Base-by-base conservation (phyloP, 2,888 invertebrate species). In the Melieria crassipennis region DNA sequence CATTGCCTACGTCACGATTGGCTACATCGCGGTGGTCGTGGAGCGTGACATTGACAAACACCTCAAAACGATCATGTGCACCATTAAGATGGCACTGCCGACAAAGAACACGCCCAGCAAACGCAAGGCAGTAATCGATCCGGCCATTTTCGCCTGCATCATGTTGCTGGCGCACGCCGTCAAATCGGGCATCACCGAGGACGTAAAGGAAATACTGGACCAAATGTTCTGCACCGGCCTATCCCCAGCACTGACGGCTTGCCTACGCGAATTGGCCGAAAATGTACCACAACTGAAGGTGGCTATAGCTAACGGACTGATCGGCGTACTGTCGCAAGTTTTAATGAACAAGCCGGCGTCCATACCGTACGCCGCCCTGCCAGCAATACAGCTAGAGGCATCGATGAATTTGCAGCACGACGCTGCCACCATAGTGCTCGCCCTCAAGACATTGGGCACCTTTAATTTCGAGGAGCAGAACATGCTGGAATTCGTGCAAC, bases 381-480 rank as follows among this genome's bases (percentile, higher is more conserved):
- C 87, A 3, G 81, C 86, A 4, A 88, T 88, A 42, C 79, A 81
- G 3, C 85, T 88, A 74, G 84, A 81, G 63, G 72, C 83, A 0
- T 72, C 81, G n/a, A 77, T 78, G 56, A 81, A 79, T 69, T 74
- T 81, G 48, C 89, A 90, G 64, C 87, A 86, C 66, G 97, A 98
- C 84, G 92, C 93, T 4, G 90, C 92, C 10, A 94, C 93, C 75
- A 93, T 96, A 69, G 96, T 98, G 1, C 88, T 99, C 60, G 99
- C 99, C 0, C 88, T 99, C 43, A 91, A 94, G 82, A 99, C 99
- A 0, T 89, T 99, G 10, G 98, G 98, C 4, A 94, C 91, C 1
- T 93, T 93, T 76, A 93, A 96, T 82, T 98, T 98, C 87, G 96
- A 97, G 85, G 95, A 95, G 3, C 94, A 96, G 82, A 95, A 96